Percentiles rank a stretch among this genome's conserved stretches.
phyloP scores from a whole-genome alignment of 1,140 invertebrate species.

The Lycorma delicatula region DNA sequence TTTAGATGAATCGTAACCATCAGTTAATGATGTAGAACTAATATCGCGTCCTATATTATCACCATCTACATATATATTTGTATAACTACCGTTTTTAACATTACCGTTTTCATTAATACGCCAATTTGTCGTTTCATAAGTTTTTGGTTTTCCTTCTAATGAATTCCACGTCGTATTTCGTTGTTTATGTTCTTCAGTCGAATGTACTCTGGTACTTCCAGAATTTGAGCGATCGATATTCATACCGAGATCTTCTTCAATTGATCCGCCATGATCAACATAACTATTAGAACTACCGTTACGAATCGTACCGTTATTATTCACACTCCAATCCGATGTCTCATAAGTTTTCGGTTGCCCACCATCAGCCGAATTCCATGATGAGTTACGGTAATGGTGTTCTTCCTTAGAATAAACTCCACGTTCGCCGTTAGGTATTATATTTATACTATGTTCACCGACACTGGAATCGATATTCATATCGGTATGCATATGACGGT shows the following conservation, averaged over 20 bases:
- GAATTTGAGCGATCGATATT: not conserved
- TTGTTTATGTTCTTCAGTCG: slow-evolving; percentile 1
- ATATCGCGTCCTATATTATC: too few species aligned
- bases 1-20: too few species aligned
- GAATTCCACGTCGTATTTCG: slow-evolving; percentile 28
- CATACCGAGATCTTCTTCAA: not conserved
- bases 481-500: not conserved
- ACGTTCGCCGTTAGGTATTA: not conserved
- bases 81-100: slow-evolving; percentile 23
- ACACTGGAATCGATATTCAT: not conserved
- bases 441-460: not conserved
- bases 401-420: slow-evolving; percentile 16
- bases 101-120: slow-evolving; percentile 28
- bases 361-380: slow-evolving; percentile 24
- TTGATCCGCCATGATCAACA: not conserved
- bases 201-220: not conserved
- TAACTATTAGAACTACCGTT: slow-evolving; percentile 22
- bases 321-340: slow-evolving; percentile 21
- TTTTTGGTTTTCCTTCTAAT: slow-evolving; percentile 19
- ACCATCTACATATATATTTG: slow-evolving; percentile 9
- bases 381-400: slow-evolving; percentile 18
- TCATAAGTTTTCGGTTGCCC: slow-evolving; percentile 20
- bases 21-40: too few species aligned
- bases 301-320: slow-evolving; percentile 26
- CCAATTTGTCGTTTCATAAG: slow-evolving; percentile 20